These are phyloP conservation scores for Entomyzon cyanotis DNA, from an alignment of 2,113 vertebrate genomes.

Conservation along the genomic window DNA sequence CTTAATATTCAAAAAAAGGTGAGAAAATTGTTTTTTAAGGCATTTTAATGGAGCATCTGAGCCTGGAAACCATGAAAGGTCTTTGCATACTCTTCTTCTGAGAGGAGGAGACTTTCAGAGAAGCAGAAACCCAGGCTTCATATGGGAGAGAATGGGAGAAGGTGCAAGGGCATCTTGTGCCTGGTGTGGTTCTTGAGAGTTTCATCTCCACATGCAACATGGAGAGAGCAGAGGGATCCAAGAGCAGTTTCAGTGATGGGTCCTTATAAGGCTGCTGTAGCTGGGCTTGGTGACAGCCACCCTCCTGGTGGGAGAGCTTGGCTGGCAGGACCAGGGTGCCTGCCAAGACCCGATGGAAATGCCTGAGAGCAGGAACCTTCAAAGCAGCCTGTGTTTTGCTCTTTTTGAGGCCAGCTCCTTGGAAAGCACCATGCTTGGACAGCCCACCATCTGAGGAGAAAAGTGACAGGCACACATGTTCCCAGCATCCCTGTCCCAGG, in stretches of 20 bases:
- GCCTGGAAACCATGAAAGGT: background rate
- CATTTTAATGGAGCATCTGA: background rate
- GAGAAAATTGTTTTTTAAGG: background rate
- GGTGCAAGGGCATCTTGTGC: background rate
- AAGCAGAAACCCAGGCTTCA: background rate
- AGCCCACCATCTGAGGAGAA: background rate
- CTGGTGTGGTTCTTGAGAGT: background rate
- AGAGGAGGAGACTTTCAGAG: background rate
- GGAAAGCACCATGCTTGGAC: background rate
- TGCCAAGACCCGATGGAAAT: background rate
- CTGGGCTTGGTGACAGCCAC: background rate
- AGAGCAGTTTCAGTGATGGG: background rate
- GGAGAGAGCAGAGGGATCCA: background rate
- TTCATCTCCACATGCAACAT: background rate
- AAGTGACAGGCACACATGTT: background rate
- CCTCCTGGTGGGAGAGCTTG: background rate
- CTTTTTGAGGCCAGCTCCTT: conserved; percentile 36
- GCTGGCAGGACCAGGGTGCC: background rate
- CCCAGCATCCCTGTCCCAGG: background rate
- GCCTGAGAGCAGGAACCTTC: background rate
- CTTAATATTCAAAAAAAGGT: background rate
- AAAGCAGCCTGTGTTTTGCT: background rate
- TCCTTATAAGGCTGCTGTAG: background rate
- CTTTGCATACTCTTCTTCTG: background rate
- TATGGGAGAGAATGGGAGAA: background rate